Evolutionary conservation across 2,113 vertebrate species (phyloP), one percentile per base, ranked within the genome.

Genomic region (Rousettus leschenaultii): DNA sequence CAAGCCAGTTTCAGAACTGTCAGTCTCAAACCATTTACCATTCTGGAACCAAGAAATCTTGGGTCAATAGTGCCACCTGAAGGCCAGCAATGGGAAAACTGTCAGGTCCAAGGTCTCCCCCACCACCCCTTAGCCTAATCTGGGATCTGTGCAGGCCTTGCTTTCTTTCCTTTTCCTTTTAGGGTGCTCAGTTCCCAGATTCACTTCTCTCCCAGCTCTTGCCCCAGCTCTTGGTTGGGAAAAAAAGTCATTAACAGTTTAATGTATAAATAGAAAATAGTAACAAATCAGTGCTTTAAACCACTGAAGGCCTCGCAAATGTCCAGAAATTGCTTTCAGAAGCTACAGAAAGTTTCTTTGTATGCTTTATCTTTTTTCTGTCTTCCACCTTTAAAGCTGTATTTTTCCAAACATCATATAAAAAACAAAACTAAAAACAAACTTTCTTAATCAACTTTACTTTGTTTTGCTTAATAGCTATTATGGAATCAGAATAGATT

Each of bases 11-110:
- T 65, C 30, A 89, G 43, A 87, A 57, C 21, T n/a, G 33, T 71
- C n/a, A 43, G 1, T 18, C 48, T 95, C 51, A 51, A 86, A 86
- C 33, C 66, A 66, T 13, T 91, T 24, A 35, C 35, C 43, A 68
- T 57, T 53, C 19, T 51, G 7, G 87, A 70, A 66, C 45, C n/a
- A 73, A 75, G 86, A 77, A 73, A 83, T 86, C 68, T 74, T 78
- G 61, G 91, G 94, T 33, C 86, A 95, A 95, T 12, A 95, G 73
- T 85, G 96, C 96, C 97, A 94, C 83, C 97, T 96, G 78, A 94
- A 89, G 97, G 97, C 92, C 82, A 65, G 48, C 11, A 51, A n/a
- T 12, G 84, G 94, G 71, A 97, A 48, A 90, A 35, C 4, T 15
- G 53, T n/a, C 8, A 8, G 73, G 8, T 5, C n/a, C 65, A 30